Percentiles rank a stretch among this genome's conserved stretches.
Evolutionary conservation across 2,113 vertebrate species (phyloP).

Genomic region (Mobula hypostoma): DNA sequence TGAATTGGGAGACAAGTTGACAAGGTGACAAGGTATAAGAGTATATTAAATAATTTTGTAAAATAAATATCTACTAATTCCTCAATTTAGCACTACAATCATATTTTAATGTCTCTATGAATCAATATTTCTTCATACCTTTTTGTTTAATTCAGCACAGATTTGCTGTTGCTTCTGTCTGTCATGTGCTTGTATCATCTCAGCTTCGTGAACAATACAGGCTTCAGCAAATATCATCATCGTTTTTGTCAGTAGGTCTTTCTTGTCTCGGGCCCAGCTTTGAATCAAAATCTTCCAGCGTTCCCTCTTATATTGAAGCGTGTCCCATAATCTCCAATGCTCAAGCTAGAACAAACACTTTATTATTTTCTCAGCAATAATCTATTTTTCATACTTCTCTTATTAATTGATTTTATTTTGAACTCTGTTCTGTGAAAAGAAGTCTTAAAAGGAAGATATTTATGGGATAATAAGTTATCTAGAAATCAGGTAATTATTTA

Average conservation of each 20-base stretch:
- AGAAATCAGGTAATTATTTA: not conserved
- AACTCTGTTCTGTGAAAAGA: not conserved
- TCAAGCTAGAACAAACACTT: conserved; percentile 54
- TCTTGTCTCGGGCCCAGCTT: conserved; percentile 59
- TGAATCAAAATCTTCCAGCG: conserved; percentile 58
- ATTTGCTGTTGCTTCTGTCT: conserved; percentile 70
- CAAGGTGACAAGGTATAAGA: not conserved
- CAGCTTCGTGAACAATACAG: conserved; percentile 58
- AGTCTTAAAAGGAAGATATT: not conserved
- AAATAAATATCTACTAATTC: not conserved
- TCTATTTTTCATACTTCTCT: conserved; percentile 46
- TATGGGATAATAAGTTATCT: not conserved
- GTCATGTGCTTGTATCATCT: conserved; percentile 55
- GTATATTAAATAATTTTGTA: not conserved
- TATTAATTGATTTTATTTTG: not conserved
- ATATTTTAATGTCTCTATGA: not conserved
- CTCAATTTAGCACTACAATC: not conserved
- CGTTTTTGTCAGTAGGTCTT: conserved; percentile 63
- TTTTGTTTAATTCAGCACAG: conserved; percentile 71
- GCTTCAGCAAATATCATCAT: conserved; percentile 63
- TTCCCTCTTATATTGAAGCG: conserved; percentile 52
- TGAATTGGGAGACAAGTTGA: not conserved
- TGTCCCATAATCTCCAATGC: conserved; percentile 64
- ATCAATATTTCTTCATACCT: conserved; percentile 57
- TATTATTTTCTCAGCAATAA: not conserved